Conservation (phyloP, 2,113 vertebrate species). For the Glaucomys volans region DNA sequence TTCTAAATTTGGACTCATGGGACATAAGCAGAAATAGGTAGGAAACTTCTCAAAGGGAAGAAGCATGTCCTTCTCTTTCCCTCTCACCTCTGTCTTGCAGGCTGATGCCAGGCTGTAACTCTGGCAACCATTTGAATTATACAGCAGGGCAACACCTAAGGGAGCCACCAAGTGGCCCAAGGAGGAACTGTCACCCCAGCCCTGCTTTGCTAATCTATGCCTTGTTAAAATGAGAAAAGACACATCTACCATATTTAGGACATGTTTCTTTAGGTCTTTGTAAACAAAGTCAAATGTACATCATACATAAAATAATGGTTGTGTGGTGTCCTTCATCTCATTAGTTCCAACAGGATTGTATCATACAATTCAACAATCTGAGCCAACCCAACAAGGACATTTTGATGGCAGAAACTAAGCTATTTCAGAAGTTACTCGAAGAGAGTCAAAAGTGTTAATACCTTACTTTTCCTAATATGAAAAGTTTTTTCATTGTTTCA, state of each 20-base stretch:
- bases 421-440: constrained; percentile 15
- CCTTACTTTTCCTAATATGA: not conserved
- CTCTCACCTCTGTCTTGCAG: not conserved
- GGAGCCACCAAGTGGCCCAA: not conserved
- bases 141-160: not conserved
- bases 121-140: not conserved
- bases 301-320: not conserved
- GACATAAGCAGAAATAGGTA: not conserved
- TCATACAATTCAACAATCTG: not conserved
- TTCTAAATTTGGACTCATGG: not conserved
- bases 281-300: not conserved
- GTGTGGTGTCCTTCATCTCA: not conserved
- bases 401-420: not conserved
- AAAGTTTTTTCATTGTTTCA: not conserved
- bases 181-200: not conserved
- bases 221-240: not conserved
- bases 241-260: not conserved
- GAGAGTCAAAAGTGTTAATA: not conserved
- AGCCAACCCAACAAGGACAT: not conserved
- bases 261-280: not conserved
- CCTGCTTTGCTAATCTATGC: not conserved
- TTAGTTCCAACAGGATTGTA: not conserved
- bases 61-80: accelerated
- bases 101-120: not conserved
- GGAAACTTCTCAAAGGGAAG: not conserved